Base-by-base conservation (phyloP, 2,888 invertebrate species). In the Drosophila ezoana region DNA sequence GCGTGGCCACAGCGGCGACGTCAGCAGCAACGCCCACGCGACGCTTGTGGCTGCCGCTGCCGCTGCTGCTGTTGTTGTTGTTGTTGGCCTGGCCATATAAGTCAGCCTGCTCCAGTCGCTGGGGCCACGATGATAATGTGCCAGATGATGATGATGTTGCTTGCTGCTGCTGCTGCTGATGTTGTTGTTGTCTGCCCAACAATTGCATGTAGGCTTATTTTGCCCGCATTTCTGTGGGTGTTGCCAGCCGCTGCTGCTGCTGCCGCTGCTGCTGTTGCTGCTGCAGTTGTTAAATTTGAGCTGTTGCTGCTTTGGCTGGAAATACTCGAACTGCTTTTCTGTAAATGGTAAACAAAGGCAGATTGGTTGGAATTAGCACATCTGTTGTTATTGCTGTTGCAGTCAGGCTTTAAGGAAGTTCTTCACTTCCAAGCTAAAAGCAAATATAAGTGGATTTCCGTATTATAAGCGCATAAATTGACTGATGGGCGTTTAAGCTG, bases 161-260 rank as follows among this genome's bases (percentile, higher is more conserved):
- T 67, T 67, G 80, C 51, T 76, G 79, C 63, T 79, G 79, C 58
- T 67, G 77, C 37, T 77, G 62, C 0, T 64, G 72, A 1, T 69
- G 73, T 4, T 45, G 76, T 32, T 66, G 74, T 44, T 66, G 77
- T 63, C 72, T 72, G 73, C 68, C 89, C 90, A 87, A 90, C 91
- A 90, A 90, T 91, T 89, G 90, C 81, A 90, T 90, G 90, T 90
- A 90, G 90, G 91, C 91, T 91, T 89, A 91, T 88, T 88, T 90
- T 91, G 62, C 87, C 80, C 75, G 89, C 84, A 72, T 75, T 85
- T 79, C 90, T 91, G 91, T 89, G 90, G 83, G 90, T 90, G 90
- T 89, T 88, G 73, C 81, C 76, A 81, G 81, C 40, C 40, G 40
- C 40, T 52, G 69, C 58, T 57, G 65, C 53, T 48, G 74, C 47